phyloP scores from a whole-genome alignment of 2,888 invertebrate species.

The Tolmerus cingulatus region DNA sequence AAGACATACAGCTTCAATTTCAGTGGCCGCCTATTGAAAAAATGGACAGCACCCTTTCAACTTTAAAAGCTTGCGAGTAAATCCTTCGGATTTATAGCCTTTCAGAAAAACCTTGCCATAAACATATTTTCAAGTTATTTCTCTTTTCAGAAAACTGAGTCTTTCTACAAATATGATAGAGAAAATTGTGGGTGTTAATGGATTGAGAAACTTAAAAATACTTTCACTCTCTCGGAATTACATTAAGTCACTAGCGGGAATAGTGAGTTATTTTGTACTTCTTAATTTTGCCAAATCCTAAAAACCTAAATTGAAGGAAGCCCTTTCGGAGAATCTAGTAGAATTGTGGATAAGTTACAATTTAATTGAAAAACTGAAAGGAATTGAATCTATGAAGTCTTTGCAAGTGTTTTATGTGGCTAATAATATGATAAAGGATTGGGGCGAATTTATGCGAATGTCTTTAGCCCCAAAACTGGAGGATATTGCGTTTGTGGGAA shows the following conservation, averaged over 20 bases:
- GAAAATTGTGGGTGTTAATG: conserved; percentile 84
- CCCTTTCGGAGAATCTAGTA: conserved; percentile 84
- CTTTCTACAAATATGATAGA: conserved; percentile 95
- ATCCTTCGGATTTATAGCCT: background rate
- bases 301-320: conserved; percentile 67
- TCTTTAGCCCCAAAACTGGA: conserved; percentile 75
- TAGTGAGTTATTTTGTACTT: conserved; percentile 65
- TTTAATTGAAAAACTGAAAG: conserved; percentile 89
- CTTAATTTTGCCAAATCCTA: background rate
- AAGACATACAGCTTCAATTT: conserved; percentile 82
- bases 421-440: conserved; percentile 87
- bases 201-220: conserved; percentile 82
- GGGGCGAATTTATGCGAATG: conserved; percentile 86
- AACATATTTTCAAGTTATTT: background rate
- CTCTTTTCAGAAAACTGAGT: conserved; percentile 74
- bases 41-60: conserved; percentile 86
- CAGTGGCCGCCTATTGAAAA: conserved; percentile 95
- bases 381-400: conserved; percentile 80
- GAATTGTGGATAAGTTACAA: conserved; percentile 97
- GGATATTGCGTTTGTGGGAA: conserved; percentile 84
- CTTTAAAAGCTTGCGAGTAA: conserved; percentile 79
- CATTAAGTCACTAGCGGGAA: conserved; percentile 87
- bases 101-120: background rate
- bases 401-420: conserved; percentile 84
- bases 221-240: conserved; percentile 88